Conservation (phyloP, 1,140 invertebrate species). For the Eueides isabella region DNA sequence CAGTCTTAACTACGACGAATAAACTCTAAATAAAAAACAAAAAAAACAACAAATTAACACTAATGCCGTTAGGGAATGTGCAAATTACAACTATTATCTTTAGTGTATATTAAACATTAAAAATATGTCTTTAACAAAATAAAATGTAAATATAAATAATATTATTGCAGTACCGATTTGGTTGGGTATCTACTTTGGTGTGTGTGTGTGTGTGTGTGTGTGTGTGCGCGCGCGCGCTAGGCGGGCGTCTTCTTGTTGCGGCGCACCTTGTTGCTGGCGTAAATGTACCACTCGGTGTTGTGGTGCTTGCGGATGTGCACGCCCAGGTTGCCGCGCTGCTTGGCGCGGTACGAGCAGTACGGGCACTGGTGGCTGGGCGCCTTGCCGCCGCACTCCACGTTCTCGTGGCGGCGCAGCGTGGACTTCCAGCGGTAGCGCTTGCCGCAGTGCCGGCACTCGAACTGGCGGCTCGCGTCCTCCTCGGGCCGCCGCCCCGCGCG, state of each 20-base stretch:
- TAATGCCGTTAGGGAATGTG: conserved; percentile 79
- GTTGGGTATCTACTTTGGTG: conserved; percentile 78
- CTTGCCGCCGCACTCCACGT: conserved; percentile 94
- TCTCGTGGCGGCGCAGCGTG: conserved; percentile 90
- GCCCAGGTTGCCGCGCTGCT: conserved; percentile 90
- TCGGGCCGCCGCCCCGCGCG: conserved; percentile 1
- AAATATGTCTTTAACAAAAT: conserved; percentile 67
- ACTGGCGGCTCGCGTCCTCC: conserved; percentile 86
- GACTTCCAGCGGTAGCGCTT: conserved; percentile 92
- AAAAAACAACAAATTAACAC: conserved; percentile 76
- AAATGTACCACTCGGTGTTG: conserved; percentile 78
- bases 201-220: conserved; percentile 26
- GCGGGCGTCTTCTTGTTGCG: conserved; percentile 74
- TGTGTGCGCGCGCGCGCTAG: conserved; percentile 31
- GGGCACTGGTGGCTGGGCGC: conserved; percentile 91
- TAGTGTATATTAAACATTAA: conserved; percentile 71
- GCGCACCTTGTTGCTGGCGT: conserved; percentile 76
- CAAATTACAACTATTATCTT: conserved; percentile 71
- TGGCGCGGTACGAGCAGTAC: conserved; percentile 90
- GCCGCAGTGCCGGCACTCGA: conserved; percentile 90
- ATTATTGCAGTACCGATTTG: conserved; percentile 79
- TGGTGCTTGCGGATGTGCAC: conserved; percentile 92
- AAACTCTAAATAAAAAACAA: conserved; percentile 69
- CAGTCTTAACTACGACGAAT: conserved; percentile 76
- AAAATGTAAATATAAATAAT: conserved; percentile 74